These are phyloP conservation scores for Cichladusa arquata DNA, from an alignment of 2,113 vertebrate genomes.

Conservation along the genomic window DNA sequence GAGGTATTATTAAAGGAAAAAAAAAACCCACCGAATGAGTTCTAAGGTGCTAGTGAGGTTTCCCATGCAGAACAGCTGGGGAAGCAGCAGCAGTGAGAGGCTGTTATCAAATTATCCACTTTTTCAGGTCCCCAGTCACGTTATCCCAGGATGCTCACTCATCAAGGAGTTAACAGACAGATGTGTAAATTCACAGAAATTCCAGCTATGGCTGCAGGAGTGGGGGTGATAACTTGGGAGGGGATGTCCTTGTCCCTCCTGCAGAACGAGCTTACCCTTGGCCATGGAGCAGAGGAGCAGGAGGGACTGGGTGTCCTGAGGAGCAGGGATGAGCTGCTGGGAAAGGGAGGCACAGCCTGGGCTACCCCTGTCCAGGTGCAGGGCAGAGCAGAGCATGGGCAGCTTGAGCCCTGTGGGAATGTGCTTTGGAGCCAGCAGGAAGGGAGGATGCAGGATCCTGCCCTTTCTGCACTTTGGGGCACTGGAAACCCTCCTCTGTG, in stretches of 20 bases:
- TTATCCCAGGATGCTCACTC: background rate
- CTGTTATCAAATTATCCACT: background rate
- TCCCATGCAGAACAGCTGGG: background rate
- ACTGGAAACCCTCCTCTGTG: background rate
- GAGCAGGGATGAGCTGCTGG: background rate
- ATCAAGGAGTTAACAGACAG: background rate
- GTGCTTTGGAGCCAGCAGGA: background rate
- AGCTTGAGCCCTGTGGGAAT: fast-evolving
- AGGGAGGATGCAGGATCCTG: background rate
- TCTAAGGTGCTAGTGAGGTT: background rate
- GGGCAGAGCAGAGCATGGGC: background rate
- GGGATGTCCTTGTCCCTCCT: background rate
- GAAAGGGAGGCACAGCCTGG: background rate
- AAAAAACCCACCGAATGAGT: background rate
- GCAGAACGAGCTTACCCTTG: background rate
- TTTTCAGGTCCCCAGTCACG: fast-evolving
- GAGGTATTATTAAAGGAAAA: too few species aligned
- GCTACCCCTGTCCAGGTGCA: background rate
- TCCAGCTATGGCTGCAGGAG: background rate
- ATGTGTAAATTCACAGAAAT: background rate
- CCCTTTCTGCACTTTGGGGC: background rate
- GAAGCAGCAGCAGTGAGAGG: background rate
- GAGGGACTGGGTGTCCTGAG: fast-evolving
- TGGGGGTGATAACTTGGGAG: background rate
- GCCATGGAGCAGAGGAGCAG: fast-evolving